Evolutionary conservation across 1,140 invertebrate genomes (phyloP).

Genomic region (Anadara kagoshimensis): DNA sequence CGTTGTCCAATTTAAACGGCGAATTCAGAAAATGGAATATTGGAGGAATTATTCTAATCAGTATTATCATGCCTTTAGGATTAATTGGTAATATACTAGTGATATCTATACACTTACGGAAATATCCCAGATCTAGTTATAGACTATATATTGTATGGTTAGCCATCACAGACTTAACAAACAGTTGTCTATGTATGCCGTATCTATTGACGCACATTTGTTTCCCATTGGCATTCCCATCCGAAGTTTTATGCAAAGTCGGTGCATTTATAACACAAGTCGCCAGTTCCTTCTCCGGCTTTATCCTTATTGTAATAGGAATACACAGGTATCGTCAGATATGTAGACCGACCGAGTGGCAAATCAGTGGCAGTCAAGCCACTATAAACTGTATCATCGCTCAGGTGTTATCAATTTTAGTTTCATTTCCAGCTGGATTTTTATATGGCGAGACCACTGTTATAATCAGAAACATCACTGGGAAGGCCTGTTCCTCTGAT

Average conservation of each 20-base stretch:
- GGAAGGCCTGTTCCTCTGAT: not conserved
- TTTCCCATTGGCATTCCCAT: not conserved
- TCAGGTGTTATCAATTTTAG: not conserved
- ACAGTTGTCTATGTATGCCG: constrained; percentile 5
- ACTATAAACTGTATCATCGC: not conserved
- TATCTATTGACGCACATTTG: constrained; percentile 1
- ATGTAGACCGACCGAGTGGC: constrained; percentile 1
- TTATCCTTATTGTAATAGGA: constrained; percentile 13
- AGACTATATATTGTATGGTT: constrained; percentile 12
- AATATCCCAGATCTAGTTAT: constrained; percentile 7
- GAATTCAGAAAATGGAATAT: constrained; percentile 4
- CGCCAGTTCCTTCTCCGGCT: constrained; percentile 2
- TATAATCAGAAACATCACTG: not conserved
- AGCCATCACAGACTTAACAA: not conserved
- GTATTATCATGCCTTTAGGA: constrained; percentile 5
- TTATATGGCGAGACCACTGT: constrained; percentile 14
- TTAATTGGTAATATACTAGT: constrained; percentile 15
- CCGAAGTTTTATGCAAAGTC: constrained; percentile 10
- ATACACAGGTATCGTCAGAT: constrained; percentile 11
- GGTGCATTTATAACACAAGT: constrained; percentile 6
- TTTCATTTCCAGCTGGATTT: constrained; percentile 13
- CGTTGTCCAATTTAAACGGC: too few species aligned
- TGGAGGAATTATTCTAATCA: not conserved
- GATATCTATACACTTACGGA: constrained; percentile 4
- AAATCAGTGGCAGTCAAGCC: not conserved